Percentiles rank a stretch among this genome's conserved stretches.
Evolutionary conservation across 2,888 invertebrate genomes (phyloP).

Genomic region (Cryptocephalus moraei): DNA sequence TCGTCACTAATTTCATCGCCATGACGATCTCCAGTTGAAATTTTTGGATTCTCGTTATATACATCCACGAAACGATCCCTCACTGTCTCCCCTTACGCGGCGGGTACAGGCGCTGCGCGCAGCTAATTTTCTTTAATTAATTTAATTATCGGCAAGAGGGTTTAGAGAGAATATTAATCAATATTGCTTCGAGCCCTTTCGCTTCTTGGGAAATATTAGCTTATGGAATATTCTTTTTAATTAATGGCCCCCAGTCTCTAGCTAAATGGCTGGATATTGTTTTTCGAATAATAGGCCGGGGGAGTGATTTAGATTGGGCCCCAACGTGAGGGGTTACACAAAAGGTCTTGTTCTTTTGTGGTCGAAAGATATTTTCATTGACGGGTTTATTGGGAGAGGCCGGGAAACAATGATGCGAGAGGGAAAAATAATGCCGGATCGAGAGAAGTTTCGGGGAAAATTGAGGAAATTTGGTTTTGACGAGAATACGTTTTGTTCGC

Average conservation of each 20-base stretch:
- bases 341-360: not conserved
- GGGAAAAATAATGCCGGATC: too few species aligned
- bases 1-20: too few species aligned
- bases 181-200: slow-evolving; percentile 7
- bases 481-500: too few species aligned
- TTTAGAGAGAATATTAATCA: slow-evolving; percentile 10
- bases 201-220: slow-evolving; percentile 7
- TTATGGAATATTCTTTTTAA: slow-evolving; percentile 9
- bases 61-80: too few species aligned
- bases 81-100: too few species aligned
- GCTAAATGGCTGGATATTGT: slow-evolving; percentile 6
- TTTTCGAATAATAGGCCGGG: slow-evolving; percentile 2
- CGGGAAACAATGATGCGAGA: not conserved
- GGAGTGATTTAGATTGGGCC: not conserved
- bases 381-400: slow-evolving; percentile 1
- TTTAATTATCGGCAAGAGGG: slow-evolving; percentile 11
- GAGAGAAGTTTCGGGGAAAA: too few species aligned
- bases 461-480: too few species aligned
- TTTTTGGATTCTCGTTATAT: too few species aligned
- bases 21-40: too few species aligned
- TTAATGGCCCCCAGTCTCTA: slow-evolving; percentile 7
- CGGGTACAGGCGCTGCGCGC: too few species aligned
- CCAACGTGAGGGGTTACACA: not conserved
- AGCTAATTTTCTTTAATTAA: slow-evolving; percentile 9
- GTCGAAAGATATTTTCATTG: not conserved